Conservation (phyloP, 2,797 vertebrate genomes). For the Coluber constrictor region DNA sequence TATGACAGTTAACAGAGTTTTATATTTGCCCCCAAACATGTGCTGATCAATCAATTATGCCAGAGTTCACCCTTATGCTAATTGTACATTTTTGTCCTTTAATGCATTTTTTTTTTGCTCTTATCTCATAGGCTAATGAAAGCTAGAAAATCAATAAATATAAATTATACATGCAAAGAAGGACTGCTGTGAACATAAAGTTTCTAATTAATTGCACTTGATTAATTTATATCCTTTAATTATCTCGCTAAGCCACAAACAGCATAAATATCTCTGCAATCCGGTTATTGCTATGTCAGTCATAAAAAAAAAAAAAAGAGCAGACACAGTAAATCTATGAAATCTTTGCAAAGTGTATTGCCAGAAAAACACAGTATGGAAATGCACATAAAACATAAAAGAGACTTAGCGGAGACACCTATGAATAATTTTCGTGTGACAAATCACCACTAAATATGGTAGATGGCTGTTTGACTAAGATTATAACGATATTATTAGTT, state of each 20-base stretch:
- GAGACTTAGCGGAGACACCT: slow-evolving; percentile 66
- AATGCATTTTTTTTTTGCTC: slow-evolving; percentile 94
- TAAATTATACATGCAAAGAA: slow-evolving; percentile 99
- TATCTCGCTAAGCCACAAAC: slow-evolving; percentile 98
- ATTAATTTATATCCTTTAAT: slow-evolving; percentile 99
- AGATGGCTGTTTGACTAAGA: slow-evolving; percentile 71
- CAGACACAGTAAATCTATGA: slow-evolving; percentile 94
- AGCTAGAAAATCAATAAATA: slow-evolving; percentile 99
- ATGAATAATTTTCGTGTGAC: slow-evolving; percentile 91
- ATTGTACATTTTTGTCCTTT: slow-evolving; percentile 98
- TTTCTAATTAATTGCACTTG: slow-evolving; percentile 99
- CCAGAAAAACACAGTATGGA: slow-evolving; percentile 75
- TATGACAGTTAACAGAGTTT: slow-evolving; percentile 99
- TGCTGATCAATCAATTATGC: slow-evolving; percentile 98
- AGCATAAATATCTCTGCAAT: slow-evolving; percentile 99
- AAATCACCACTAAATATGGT: slow-evolving; percentile 86
- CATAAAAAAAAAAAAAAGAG: slow-evolving; percentile 89
- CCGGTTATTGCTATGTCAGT: slow-evolving; percentile 99
- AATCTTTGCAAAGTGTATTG: slow-evolving; percentile 81
- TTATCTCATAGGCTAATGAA: slow-evolving; percentile 99
- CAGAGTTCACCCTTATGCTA: slow-evolving; percentile 88
- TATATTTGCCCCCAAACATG: slow-evolving; percentile 93
- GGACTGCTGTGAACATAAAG: slow-evolving; percentile 99
- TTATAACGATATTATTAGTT: slow-evolving; percentile 70
- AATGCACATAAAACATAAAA: slow-evolving; percentile 72